These are phyloP conservation scores for Oscheius sp. DNA, from an alignment of 2,888 invertebrate genomes.

Conservation along the genomic window DNA sequence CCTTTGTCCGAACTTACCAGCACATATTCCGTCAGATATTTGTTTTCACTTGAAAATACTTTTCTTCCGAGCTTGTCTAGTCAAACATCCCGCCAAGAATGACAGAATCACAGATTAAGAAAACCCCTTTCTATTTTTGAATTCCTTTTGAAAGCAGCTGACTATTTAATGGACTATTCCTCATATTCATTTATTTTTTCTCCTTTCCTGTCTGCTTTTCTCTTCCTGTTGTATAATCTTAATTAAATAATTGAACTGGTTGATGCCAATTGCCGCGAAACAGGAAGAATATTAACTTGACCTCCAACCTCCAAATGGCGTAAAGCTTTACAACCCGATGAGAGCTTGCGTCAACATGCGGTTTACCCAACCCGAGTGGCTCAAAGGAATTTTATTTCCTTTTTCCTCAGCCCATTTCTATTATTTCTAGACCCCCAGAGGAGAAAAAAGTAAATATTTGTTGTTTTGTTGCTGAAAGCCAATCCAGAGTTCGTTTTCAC, in stretches of 20 bases:
- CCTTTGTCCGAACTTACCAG: no score
- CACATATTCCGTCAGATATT: conserved; percentile 10
- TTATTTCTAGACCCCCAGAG: no score
- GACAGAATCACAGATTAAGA: neutral
- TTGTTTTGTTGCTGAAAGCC: no score
- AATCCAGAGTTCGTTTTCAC: no score
- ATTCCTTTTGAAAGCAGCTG: neutral
- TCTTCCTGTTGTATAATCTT: no score
- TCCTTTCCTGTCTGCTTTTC: no score
- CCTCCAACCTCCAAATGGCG: conserved; percentile 11
- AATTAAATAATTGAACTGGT: no score
- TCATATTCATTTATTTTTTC: neutral
- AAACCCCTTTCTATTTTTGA: neutral
- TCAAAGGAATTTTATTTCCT: neutral
- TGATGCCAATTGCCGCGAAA: no score
- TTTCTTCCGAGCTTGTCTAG: conserved; percentile 3
- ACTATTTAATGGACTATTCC: neutral
- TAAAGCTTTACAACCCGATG: conserved; percentile 20
- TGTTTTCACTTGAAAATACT: conserved; percentile 31
- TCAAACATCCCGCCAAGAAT: conserved; percentile 4
- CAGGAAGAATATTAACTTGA: neutral
- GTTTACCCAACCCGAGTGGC: conserved; percentile 26
- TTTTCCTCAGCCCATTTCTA: neutral
- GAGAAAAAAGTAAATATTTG: no score
- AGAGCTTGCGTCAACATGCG: conserved; percentile 22